These are phyloP conservation scores for Cheilosia vulpina DNA, from an alignment of 2,888 invertebrate genomes.

Conservation along the genomic window DNA sequence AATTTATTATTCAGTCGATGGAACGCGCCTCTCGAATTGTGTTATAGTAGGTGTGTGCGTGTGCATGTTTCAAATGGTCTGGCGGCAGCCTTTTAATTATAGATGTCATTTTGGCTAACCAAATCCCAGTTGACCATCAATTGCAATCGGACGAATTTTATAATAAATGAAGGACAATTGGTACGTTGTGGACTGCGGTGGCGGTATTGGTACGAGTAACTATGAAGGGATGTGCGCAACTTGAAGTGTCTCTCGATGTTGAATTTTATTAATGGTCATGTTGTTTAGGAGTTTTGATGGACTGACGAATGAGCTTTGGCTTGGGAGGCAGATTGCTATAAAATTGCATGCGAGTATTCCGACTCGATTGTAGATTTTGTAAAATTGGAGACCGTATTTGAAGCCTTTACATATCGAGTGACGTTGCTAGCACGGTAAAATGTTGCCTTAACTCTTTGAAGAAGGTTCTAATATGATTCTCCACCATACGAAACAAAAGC, in stretches of 20 bases:
- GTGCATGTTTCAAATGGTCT: constrained; percentile 47
- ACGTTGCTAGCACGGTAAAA: too few species aligned
- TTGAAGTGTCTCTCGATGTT: constrained; percentile 34
- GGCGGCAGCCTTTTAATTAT: constrained; percentile 67
- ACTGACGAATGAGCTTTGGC: too few species aligned
- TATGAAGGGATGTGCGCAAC: neutral
- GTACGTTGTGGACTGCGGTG: constrained; percentile 20
- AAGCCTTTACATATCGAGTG: too few species aligned
- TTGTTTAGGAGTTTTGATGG: constrained; percentile 46
- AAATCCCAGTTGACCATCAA: constrained; percentile 70
- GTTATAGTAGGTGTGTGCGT: neutral
- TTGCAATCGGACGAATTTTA: constrained; percentile 66
- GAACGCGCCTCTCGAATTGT: constrained; percentile 1
- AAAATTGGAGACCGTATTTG: too few species aligned
- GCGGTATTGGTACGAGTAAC: neutral
- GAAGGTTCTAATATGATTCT: too few species aligned
- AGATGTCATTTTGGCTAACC: constrained; percentile 70
- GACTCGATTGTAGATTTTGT: too few species aligned
- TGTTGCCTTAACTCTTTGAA: too few species aligned
- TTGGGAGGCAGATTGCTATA: neutral
- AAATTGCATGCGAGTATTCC: too few species aligned
- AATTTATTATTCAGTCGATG: constrained; percentile 70
- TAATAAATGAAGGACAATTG: constrained; percentile 66
- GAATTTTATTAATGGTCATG: constrained; percentile 40
- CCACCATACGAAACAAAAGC: too few species aligned